Base-by-base conservation (phyloP, 2,888 invertebrate genomes). In the Gibbula magus region DNA sequence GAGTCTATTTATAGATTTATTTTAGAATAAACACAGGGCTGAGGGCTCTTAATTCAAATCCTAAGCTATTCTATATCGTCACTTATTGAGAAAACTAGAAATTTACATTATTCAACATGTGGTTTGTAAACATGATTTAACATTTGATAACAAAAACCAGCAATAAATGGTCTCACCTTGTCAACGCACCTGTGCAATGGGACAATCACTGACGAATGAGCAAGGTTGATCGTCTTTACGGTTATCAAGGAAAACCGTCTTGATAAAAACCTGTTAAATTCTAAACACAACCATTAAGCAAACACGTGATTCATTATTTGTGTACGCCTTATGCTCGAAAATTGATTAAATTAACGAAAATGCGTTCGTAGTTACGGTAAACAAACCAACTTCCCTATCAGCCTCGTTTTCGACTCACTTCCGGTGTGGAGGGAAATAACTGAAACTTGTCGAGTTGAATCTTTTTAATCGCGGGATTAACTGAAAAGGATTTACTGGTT, bases 381-480 rank as follows among this genome's bases (percentile, higher is more conserved):
- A 75, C 75, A 75, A 70, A 70, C 70, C 10, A 20, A 0, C 10
- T 29, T 61, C n/a, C 70, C 70, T 10, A 4, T 10, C 25, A 54
- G 54, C 75, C 75, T 75, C 75, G 75, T 75, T 75, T 75, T 75
- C 75, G 29, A 2, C 0, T 32, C 18, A 75, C 54, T 75, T 75
- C 75, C 75, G 75, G 75, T 54, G 32, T 32, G 29, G 53, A 56
- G 75, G 56, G 56, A 75, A 75, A 75, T 53, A 54, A 54, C 29
- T 39, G 53, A 53, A 75, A 56, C 75, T 53, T 75, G 75, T 75
- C 39, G 29, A n/a, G 52, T 45, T 52, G 29, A 29, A 45, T 52
- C 74, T 22, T n/a, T 74, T n/a, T n/a, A 25, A 45, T 45, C 45
- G 45, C 45, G 45, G 45, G 45, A 45, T 45, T 45, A 45, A 45